phyloP scores from a whole-genome alignment of 2,113 vertebrate species.

The Donacobius atricapilla region DNA sequence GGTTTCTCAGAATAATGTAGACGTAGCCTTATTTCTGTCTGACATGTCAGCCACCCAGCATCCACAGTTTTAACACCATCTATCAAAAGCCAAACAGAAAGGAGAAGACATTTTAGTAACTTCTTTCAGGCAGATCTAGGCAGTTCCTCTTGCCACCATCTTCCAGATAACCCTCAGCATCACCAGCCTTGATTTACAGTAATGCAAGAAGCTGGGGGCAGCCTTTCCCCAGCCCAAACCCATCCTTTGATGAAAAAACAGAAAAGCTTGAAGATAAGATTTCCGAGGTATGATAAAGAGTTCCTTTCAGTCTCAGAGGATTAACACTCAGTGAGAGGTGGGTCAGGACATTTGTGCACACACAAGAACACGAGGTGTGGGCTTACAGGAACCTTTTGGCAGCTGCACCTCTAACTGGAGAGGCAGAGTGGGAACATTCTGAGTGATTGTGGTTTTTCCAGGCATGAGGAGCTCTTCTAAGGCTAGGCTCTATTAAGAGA shows the following conservation, averaged over 20 bases:
- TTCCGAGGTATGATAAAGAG: background rate
- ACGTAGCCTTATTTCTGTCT: conserved; percentile 94
- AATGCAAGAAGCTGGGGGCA: background rate
- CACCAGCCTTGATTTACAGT: background rate
- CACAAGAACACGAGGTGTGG: background rate
- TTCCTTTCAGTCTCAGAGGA: background rate
- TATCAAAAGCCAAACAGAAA: conserved; percentile 57
- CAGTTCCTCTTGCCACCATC: background rate
- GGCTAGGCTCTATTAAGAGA: background rate
- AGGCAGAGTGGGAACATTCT: background rate
- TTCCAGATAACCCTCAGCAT: background rate
- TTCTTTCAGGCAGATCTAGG: background rate
- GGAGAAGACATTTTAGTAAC: background rate
- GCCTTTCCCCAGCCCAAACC: background rate
- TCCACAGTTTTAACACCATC: conserved; percentile 86
- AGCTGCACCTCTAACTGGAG: background rate
- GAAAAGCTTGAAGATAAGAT: background rate
- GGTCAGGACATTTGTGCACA: background rate
- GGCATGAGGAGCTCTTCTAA: background rate
- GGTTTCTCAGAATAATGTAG: conserved; percentile 90
- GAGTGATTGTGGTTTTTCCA: background rate
- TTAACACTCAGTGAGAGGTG: background rate
- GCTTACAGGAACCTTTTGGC: background rate
- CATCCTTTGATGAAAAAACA: background rate
- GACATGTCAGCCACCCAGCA: conserved; percentile 94